Percentiles rank a stretch among this genome's conserved stretches.
Evolutionary conservation across 2,797 vertebrate genomes (phyloP).

Genomic region (Halcyon chelicuti): DNA sequence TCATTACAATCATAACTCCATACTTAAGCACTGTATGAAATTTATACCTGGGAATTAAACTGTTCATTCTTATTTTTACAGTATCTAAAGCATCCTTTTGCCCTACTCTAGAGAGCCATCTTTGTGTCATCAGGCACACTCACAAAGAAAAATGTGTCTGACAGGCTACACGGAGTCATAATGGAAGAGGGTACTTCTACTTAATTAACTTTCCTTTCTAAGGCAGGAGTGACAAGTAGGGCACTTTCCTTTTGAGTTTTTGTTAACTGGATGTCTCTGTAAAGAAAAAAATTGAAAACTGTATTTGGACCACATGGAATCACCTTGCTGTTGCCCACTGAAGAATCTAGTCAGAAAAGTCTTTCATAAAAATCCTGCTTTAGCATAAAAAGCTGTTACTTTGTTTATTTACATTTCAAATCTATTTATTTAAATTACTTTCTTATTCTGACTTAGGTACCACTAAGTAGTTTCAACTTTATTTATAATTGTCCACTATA

Average conservation of each 20-base stretch:
- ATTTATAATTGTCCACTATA: background rate
- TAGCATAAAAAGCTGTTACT: fast-evolving
- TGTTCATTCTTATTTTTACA: background rate
- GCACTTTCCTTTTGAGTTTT: background rate
- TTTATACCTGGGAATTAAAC: background rate
- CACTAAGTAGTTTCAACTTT: background rate
- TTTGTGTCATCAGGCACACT: background rate
- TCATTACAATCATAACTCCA: background rate
- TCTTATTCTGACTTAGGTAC: background rate
- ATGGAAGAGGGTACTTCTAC: background rate
- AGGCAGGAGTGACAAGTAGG: background rate
- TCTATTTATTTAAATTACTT: background rate
- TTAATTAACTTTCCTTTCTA: background rate
- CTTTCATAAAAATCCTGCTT: background rate
- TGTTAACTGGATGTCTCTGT: background rate
- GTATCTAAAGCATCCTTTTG: background rate
- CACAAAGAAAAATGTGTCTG: background rate
- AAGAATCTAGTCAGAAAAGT: background rate
- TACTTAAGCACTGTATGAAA: background rate
- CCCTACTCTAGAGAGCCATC: background rate
- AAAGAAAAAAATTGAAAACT: background rate
- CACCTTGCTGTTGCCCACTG: background rate
- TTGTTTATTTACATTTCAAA: background rate
- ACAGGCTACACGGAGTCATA: background rate
- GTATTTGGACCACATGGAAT: background rate